A percentile compares a stretch with the other conserved stretches of the same genome.
These are phyloP conservation scores for Phymorhynchus buccinoides DNA, from an alignment of 1,140 invertebrate species.

Conservation along the genomic window DNA sequence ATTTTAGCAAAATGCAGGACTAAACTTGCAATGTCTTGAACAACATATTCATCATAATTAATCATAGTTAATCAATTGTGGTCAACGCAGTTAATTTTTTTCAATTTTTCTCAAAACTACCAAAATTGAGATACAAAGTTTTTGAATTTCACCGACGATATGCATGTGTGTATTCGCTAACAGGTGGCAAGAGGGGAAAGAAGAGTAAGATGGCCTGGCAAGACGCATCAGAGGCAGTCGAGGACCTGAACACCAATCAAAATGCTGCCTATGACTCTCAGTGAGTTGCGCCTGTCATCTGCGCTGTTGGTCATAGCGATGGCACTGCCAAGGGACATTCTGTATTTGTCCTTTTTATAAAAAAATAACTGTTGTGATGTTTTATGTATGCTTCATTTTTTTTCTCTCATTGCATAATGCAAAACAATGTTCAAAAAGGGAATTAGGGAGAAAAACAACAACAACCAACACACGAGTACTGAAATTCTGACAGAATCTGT, in stretches of 20 bases:
- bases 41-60: no score
- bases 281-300: background rate
- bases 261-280: conserved; percentile 6
- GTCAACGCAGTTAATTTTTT: no score
- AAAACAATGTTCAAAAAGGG: background rate
- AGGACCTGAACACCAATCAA: background rate
- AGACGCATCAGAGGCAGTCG: background rate
- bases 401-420: background rate
- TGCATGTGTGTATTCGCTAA: no score
- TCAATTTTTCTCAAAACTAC: no score
- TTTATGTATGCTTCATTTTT: background rate
- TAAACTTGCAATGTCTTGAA: no score
- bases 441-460: conserved; percentile 32
- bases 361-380: no score
- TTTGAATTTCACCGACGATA: no score
- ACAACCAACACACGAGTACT: no score
- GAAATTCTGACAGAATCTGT: background rate
- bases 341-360: no score
- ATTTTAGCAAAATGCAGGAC: no score
- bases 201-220: background rate
- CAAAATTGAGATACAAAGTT: no score
- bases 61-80: no score
- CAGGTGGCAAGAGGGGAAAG: background rate
- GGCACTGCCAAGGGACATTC: background rate
- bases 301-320: background rate